Percentiles rank a stretch among this genome's conserved stretches.
Evolutionary conservation across 2,113 vertebrate genomes (phyloP).

Genomic region (Malurus cyaneus): DNA sequence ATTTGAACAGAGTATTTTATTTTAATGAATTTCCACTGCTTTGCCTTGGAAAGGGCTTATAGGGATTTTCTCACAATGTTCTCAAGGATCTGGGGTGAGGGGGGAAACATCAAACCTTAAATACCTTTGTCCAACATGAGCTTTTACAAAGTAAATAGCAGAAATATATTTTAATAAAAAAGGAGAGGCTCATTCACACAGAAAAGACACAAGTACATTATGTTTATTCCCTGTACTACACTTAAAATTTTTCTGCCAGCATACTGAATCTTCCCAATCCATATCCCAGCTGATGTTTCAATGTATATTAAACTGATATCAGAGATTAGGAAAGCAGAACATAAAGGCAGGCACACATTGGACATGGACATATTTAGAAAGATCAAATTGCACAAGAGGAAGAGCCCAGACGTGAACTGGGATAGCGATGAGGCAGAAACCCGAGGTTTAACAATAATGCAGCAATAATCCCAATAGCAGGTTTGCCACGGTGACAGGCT

Average conservation of each 20-base stretch:
- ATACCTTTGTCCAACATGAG: not conserved
- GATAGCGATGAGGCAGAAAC: not conserved
- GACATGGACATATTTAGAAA: not conserved
- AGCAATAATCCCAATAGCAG: not conserved
- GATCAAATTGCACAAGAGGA: not conserved
- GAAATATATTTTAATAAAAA: not conserved
- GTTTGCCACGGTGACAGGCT: accelerated
- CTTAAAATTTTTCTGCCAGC: not conserved
- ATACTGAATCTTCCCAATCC: not conserved
- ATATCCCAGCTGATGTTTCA: not conserved
- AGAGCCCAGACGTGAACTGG: not conserved
- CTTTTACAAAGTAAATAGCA: constrained; percentile 9
- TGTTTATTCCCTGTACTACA: not conserved
- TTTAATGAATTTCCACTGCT: not conserved
- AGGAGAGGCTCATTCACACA: not conserved
- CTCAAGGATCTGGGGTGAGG: not conserved
- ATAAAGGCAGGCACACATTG: not conserved
- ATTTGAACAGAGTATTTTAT: not conserved
- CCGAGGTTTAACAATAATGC: not conserved
- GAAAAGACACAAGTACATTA: not conserved
- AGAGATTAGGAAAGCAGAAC: not conserved
- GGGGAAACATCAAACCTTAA: not conserved
- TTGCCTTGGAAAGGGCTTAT: not conserved
- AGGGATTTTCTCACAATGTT: not conserved
- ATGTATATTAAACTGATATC: not conserved